Percentiles rank a stretch among this genome's conserved stretches.
These are phyloP conservation scores for Acrocephalus arundinaceus DNA, from an alignment of 2,113 vertebrate genomes.

Conservation along the genomic window DNA sequence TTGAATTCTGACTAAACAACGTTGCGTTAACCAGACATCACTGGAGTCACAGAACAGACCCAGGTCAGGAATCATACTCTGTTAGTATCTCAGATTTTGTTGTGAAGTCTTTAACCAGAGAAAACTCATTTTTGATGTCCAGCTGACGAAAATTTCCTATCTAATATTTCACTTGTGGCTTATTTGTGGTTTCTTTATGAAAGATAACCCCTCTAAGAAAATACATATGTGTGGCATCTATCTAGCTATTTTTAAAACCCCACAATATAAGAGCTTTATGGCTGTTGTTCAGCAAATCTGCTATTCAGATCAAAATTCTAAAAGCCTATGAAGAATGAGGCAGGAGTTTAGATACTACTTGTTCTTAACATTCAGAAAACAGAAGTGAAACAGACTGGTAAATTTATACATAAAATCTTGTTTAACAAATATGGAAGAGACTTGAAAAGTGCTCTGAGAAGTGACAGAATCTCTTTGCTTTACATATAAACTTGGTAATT, in stretches of 20 bases:
- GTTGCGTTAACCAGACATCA: neutral
- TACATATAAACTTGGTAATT: neutral
- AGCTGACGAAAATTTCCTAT: neutral
- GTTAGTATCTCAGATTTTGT: neutral
- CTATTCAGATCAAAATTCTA: neutral
- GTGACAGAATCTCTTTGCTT: neutral
- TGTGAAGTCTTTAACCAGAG: neutral
- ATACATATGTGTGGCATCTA: neutral
- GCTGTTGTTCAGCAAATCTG: neutral
- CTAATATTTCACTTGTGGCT: neutral
- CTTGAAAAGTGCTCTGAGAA: neutral
- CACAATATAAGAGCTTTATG: neutral
- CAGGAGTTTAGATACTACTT: neutral
- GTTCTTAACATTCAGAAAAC: neutral
- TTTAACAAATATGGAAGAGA: neutral
- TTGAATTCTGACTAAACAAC: neutral
- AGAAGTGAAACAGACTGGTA: neutral
- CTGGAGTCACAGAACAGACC: neutral
- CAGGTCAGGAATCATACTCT: neutral
- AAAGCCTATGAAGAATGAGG: neutral
- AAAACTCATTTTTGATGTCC: neutral
- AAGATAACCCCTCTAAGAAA: neutral
- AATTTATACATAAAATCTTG: constrained; percentile 2
- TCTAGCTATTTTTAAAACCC: neutral
- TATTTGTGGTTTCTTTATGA: neutral